Evolutionary conservation across 2,888 invertebrate species (phyloP), one percentile per base, ranked within the genome.

Genomic region (Nomada ruficornis): DNA sequence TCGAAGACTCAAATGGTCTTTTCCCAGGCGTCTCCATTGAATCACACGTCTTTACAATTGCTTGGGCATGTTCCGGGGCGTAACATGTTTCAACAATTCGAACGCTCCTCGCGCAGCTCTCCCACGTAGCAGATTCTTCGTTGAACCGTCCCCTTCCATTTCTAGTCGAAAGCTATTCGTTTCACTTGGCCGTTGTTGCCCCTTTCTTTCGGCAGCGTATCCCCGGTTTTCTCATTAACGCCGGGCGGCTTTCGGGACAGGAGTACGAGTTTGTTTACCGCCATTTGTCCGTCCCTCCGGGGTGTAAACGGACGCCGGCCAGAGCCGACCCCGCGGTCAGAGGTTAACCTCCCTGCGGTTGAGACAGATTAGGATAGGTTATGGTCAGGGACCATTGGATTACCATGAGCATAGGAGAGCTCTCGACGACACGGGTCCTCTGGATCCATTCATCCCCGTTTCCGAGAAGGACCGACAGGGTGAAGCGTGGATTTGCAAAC

Each of bases 281-380:
- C 54, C 73, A 78, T 80, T 69, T 57, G 63, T 57, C 18, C 20
- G 29, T 79, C 64, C 68, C 74, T 59, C 15, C 44, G 77, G 79
- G 65, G 36, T 82, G 80, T 78, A 76, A 86, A 86, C 72, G 71
- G 44, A 60, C 54, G 71, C 42, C 59, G 82, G 62, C 72, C 77
- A 69, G 65, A 42, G 74, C 63, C 78, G 87, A 87, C 82, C 85
- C 71, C 78, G 83, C 77, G 85, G 83, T 74, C 77, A 65, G 69
- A 69, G 75, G 87, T 87, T 78, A 82, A 85, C 71, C 82, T 83
- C 59, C 60, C 76, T 67, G 76, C 69, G 85, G 77, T 85, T 70
- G 64, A 55, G 78, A 62, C 29, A 60, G 83, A 85, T 87, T 87
- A 83, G 72, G 85, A 63, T 83, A 83, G 84, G 84, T 84, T 78